phyloP scores from a whole-genome alignment of 2,797 vertebrate genomes.

The Micrastur ruficollis region DNA sequence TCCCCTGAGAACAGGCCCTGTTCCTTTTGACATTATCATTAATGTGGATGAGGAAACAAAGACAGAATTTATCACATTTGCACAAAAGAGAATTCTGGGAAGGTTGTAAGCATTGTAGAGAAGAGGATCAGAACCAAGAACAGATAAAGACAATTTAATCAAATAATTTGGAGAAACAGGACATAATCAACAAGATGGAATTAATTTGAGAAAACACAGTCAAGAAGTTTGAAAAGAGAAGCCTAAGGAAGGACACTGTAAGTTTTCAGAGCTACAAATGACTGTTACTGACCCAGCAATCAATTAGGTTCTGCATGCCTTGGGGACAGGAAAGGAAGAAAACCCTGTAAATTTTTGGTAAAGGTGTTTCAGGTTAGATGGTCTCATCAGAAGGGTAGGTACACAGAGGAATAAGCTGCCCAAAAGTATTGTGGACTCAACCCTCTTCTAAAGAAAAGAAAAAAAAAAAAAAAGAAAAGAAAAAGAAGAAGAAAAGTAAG shows the following conservation, averaged over 20 bases:
- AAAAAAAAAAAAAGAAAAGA: rapidly evolving
- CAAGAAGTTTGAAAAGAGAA: neutral
- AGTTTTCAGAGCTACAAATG: neutral
- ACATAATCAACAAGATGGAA: neutral
- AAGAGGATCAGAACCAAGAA: neutral
- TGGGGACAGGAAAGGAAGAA: neutral
- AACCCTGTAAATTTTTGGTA: neutral
- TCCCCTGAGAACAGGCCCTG: neutral
- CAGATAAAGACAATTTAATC: neutral
- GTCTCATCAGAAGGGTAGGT: neutral
- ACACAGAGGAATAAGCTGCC: neutral
- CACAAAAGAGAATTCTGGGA: neutral
- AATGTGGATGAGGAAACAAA: neutral
- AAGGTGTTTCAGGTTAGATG: neutral
- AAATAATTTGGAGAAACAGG: neutral
- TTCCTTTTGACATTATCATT: neutral
- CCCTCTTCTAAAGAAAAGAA: neutral
- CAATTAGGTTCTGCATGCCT: neutral
- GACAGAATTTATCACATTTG: neutral
- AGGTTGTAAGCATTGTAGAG: neutral
- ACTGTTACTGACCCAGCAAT: neutral
- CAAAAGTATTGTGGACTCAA: neutral
- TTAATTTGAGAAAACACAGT: neutral
- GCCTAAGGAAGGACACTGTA: neutral
- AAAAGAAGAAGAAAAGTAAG: too few species aligned